phyloP scores from a whole-genome alignment of 2,797 vertebrate genomes.

The Melanotaenia boesemani region DNA sequence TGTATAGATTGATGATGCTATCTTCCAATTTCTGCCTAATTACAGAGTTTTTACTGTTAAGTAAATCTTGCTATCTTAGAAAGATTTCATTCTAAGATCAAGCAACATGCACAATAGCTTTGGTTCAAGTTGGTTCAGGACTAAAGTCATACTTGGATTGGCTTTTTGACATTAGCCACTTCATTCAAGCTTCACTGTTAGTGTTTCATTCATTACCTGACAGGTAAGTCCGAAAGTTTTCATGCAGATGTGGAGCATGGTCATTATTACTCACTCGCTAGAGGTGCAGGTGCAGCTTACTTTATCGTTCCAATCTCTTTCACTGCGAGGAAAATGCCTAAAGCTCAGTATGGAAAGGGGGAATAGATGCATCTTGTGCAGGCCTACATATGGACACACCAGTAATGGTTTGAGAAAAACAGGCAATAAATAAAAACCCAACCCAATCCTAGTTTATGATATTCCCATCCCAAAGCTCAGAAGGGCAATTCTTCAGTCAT shows the following conservation, averaged over 20 bases:
- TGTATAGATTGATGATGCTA: not conserved
- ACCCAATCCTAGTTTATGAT: not conserved
- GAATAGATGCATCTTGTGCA: not conserved
- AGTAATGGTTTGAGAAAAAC: not conserved
- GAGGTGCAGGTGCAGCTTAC: not conserved
- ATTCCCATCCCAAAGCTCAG: not conserved
- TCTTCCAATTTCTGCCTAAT: not conserved
- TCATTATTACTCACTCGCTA: not conserved
- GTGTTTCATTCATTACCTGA: constrained; percentile 1
- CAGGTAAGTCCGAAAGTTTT: not conserved
- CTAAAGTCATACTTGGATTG: not conserved
- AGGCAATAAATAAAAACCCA: not conserved
- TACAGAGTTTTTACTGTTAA: not conserved
- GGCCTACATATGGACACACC: not conserved
- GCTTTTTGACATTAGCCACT: not conserved
- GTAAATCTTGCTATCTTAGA: not conserved
- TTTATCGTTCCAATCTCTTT: not conserved
- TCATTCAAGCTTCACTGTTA: constrained; percentile 1
- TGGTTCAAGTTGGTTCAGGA: not conserved
- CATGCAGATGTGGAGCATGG: not conserved
- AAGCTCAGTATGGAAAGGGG: not conserved
- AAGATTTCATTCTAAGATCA: not conserved
- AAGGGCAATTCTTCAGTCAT: not conserved
- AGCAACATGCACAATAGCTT: not conserved
- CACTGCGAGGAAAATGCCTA: not conserved